A percentile compares a stretch with the other conserved stretches of the same genome.
These are phyloP conservation scores for Pitta sordida DNA, from an alignment of 2,113 vertebrate species.

Conservation along the genomic window DNA sequence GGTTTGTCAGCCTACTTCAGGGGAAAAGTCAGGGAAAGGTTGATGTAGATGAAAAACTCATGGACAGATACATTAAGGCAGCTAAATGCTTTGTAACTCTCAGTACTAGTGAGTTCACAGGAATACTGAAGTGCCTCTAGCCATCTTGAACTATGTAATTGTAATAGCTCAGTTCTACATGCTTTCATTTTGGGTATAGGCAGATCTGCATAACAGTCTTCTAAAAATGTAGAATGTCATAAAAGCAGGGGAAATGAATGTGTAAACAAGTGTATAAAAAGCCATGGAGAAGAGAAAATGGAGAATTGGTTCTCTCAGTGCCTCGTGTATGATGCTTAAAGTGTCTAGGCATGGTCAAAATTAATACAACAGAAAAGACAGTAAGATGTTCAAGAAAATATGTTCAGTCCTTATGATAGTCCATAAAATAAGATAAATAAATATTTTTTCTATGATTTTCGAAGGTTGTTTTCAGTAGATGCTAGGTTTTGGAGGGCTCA, in stretches of 20 bases:
- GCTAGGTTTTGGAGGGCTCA: not conserved
- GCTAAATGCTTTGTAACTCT: not conserved
- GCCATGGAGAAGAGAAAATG: not conserved
- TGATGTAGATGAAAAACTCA: not conserved
- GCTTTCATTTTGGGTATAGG: not conserved
- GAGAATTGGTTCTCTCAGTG: not conserved
- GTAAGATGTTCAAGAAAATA: not conserved
- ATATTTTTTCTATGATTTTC: not conserved
- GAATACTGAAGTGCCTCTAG: not conserved
- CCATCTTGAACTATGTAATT: not conserved
- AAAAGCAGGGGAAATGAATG: not conserved
- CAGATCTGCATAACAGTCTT: not conserved
- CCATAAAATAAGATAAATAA: not conserved
- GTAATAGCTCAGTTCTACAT: not conserved
- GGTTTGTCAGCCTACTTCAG: not conserved
- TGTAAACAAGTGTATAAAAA: not conserved
- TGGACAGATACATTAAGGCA: not conserved
- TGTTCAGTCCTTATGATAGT: not conserved
- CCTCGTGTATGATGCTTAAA: not conserved
- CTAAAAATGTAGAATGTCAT: not conserved
- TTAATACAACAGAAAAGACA: rapidly evolving
- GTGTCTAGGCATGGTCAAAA: not conserved
- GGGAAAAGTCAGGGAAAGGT: not conserved
- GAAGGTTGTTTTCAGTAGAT: not conserved
- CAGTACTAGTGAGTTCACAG: not conserved